phyloP scores from a whole-genome alignment of 2,888 invertebrate genomes.

The Stenolophus ochropezus region DNA sequence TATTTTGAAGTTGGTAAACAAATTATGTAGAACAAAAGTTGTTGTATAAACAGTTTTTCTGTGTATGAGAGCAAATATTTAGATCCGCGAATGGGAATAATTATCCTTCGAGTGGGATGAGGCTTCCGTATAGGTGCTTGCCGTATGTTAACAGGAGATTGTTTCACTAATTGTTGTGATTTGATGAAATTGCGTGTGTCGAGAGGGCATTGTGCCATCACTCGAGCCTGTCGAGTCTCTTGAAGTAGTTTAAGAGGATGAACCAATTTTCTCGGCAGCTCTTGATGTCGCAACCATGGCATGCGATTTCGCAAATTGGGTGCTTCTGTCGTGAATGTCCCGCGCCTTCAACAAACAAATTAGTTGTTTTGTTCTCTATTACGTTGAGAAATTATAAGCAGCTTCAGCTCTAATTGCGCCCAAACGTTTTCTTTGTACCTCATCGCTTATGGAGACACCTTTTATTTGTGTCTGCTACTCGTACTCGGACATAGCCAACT shows the following conservation, averaged over 20 bases:
- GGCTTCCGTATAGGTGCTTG: not conserved
- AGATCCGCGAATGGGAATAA: not conserved
- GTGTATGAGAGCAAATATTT: not conserved
- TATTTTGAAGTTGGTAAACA: too few species aligned
- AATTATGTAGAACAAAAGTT: too few species aligned
- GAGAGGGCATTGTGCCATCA: conserved; percentile 66
- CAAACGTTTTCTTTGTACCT: conserved; percentile 46
- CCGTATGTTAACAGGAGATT: conserved; percentile 63
- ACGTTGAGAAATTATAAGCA: conserved; percentile 42
- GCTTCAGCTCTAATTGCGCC: conserved; percentile 24
- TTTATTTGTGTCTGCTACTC: not conserved
- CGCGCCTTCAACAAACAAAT: conserved; percentile 48
- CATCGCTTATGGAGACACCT: not conserved
- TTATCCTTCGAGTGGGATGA: too few species aligned
- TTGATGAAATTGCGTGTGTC: conserved; percentile 63
- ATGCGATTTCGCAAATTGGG: conserved; percentile 50
- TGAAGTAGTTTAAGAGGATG: conserved; percentile 66
- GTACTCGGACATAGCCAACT: too few species aligned
- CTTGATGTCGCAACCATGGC: conserved; percentile 69
- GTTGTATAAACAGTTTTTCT: not conserved
- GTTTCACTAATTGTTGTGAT: conserved; percentile 66
- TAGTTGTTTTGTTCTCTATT: conserved; percentile 55
- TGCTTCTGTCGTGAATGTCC: conserved; percentile 45
- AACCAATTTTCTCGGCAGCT: conserved; percentile 69
- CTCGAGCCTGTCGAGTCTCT: conserved; percentile 64